phyloP scores from a whole-genome alignment of 2,888 invertebrate species.

The Thecophora atra region DNA sequence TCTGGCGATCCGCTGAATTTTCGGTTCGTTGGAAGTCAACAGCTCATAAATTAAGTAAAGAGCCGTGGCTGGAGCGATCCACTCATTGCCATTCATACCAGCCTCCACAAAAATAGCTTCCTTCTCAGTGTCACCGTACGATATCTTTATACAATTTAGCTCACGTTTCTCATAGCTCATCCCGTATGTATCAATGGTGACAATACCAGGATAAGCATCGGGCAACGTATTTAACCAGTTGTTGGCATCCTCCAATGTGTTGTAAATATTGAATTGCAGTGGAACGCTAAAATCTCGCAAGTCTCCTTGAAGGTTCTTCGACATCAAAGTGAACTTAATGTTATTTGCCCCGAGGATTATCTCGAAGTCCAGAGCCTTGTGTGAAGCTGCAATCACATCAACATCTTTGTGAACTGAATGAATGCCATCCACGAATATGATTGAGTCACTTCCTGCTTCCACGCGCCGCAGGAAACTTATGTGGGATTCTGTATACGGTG shows the following conservation, averaged over 20 bases:
- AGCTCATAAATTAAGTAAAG: constrained; percentile 67
- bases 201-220: constrained; percentile 64
- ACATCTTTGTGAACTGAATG: constrained; percentile 63
- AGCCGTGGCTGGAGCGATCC: constrained; percentile 73
- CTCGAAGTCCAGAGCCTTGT: constrained; percentile 57
- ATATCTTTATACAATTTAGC: constrained; percentile 68
- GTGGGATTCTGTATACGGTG: constrained; percentile 68
- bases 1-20: constrained; percentile 68
- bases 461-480: constrained; percentile 68
- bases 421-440: constrained; percentile 68
- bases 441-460: constrained; percentile 60
- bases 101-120: constrained; percentile 72
- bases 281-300: not conserved
- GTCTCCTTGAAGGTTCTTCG: not conserved
- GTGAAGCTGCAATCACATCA: constrained; percentile 66
- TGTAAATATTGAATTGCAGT: not conserved
- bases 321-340: constrained; percentile 65
- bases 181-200: constrained; percentile 68
- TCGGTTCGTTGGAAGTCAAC: constrained; percentile 68
- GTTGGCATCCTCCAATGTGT: constrained; percentile 66
- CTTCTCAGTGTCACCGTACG: constrained; percentile 70
- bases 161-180: constrained; percentile 56
- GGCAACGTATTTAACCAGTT: constrained; percentile 69
- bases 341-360: constrained; percentile 50
- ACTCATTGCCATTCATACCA: constrained; percentile 80